Evolutionary conservation across 2,797 vertebrate genomes (phyloP).

Genomic region (Hapalemur alaotrensis): DNA sequence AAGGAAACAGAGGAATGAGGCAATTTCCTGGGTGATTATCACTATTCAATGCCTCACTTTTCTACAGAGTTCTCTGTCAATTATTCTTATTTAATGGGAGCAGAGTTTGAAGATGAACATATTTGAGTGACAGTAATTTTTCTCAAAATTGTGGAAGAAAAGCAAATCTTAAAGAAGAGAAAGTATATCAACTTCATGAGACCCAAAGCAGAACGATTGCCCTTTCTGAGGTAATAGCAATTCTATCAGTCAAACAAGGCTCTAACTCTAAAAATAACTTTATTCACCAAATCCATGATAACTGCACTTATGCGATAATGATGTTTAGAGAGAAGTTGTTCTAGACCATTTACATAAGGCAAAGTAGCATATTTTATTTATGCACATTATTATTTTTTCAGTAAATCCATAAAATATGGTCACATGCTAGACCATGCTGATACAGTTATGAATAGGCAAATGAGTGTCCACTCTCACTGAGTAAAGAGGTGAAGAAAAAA

Average conservation of each 20-base stretch:
- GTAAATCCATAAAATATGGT: neutral
- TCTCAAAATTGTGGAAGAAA: slow-evolving; percentile 58
- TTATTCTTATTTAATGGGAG: slow-evolving; percentile 66
- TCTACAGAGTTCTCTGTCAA: slow-evolving; percentile 33
- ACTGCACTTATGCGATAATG: neutral
- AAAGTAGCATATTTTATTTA: neutral
- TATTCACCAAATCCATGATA: neutral
- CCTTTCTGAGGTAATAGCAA: neutral
- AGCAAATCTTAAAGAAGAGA: neutral
- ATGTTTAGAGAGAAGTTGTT: neutral
- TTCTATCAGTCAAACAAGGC: neutral
- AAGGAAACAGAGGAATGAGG: neutral
- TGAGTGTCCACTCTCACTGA: neutral
- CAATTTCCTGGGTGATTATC: slow-evolving; percentile 56
- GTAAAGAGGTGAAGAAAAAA: neutral
- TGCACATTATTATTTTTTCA: neutral
- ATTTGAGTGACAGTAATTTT: slow-evolving; percentile 67
- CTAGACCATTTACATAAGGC: neutral
- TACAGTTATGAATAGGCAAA: neutral
- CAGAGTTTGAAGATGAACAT: slow-evolving; percentile 55
- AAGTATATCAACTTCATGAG: neutral
- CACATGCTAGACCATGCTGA: neutral
- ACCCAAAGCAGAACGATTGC: neutral
- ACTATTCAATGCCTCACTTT: slow-evolving; percentile 28
- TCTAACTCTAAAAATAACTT: slow-evolving; percentile 40